These are phyloP conservation scores for Psephotus haematonotus DNA, from an alignment of 2,113 vertebrate genomes.

Conservation along the genomic window DNA sequence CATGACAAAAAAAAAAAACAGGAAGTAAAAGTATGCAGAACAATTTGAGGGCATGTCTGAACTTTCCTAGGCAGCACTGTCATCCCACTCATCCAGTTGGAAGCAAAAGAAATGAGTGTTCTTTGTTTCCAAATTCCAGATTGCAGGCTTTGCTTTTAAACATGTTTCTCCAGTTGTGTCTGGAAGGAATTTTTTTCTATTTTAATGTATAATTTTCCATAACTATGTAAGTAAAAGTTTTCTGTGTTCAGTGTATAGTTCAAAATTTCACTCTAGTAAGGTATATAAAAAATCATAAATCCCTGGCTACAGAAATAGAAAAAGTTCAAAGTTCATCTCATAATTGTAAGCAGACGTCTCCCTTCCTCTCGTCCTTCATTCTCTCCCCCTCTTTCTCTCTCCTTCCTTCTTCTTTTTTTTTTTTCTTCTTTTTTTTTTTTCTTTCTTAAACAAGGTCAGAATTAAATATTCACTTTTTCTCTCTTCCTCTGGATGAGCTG, in stretches of 20 bases:
- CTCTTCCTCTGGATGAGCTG: slow-evolving; percentile 39
- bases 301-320: slow-evolving; percentile 66
- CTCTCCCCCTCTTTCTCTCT: background rate
- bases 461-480: slow-evolving; percentile 18
- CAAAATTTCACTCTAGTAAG: slow-evolving; percentile 58
- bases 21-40: slow-evolving; percentile 54
- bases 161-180: slow-evolving; percentile 59
- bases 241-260: slow-evolving; percentile 11
- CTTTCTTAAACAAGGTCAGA: background rate
- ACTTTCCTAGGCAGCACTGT: slow-evolving; percentile 45
- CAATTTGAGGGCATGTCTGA: slow-evolving; percentile 63
- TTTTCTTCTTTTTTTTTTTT: background rate
- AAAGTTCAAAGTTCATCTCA: slow-evolving; percentile 73
- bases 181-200: slow-evolving; percentile 50
- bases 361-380: background rate
- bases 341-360: slow-evolving; percentile 79
- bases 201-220: slow-evolving; percentile 51
- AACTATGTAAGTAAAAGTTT: slow-evolving; percentile 10
- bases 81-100: slow-evolving; percentile 48
- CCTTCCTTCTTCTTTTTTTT: background rate
- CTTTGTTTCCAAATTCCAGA: slow-evolving; percentile 72
- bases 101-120: slow-evolving; percentile 48
- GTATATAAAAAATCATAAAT: slow-evolving; percentile 63
- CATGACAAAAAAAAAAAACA: too few relatives aligned
- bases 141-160: slow-evolving; percentile 50